Evolutionary conservation across 2,888 invertebrate genomes (phyloP).

Genomic region (Lapara coniferarum): DNA sequence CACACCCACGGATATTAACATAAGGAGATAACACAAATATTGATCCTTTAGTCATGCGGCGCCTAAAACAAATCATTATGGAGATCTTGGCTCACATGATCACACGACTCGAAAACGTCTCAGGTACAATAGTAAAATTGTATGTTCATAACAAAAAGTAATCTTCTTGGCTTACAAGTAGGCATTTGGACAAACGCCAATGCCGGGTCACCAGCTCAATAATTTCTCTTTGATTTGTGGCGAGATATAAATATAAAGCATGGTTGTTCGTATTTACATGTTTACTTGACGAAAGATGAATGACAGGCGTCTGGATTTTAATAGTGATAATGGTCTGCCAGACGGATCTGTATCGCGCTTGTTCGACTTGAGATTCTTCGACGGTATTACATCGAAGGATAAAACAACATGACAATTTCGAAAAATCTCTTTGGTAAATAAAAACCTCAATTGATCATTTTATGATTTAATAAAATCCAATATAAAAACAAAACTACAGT

Average conservation of each 20-base stretch:
- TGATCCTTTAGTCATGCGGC: neutral
- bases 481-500: too few species aligned
- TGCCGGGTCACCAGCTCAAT: constrained; percentile 46
- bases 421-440: too few species aligned
- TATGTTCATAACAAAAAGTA: constrained; percentile 33
- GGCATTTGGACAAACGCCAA: constrained; percentile 50
- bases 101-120: neutral
- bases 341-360: neutral
- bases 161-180: constrained; percentile 37
- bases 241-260: constrained; percentile 34
- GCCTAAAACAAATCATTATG: neutral
- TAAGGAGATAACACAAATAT: neutral
- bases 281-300: constrained; percentile 17
- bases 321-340: neutral
- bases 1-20: neutral
- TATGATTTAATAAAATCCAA: too few species aligned
- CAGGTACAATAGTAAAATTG: constrained; percentile 8
- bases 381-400: too few species aligned
- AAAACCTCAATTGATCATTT: too few species aligned
- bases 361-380: too few species aligned
- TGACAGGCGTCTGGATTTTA: constrained; percentile 2
- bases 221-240: constrained; percentile 44
- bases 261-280: constrained; percentile 21
- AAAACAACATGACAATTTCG: too few species aligned
- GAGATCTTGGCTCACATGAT: constrained; percentile 4